These are phyloP conservation scores for Buphagus erythrorhynchus DNA, from an alignment of 2,797 vertebrate genomes.

Conservation along the genomic window DNA sequence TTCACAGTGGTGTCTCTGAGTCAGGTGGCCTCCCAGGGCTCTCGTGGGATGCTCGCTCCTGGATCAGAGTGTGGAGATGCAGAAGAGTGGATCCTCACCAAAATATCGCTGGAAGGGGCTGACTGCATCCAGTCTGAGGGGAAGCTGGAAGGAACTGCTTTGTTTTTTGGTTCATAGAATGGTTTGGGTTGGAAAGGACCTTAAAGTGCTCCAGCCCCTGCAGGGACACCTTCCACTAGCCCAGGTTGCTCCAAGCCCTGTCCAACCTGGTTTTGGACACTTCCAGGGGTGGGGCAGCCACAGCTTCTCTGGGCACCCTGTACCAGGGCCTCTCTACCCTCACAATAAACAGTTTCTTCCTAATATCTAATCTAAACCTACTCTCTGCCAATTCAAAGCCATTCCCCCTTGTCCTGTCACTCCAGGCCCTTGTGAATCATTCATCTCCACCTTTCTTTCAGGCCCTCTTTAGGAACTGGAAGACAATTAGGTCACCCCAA, in stretches of 20 bases:
- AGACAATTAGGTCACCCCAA: background rate
- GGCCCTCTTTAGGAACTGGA: background rate
- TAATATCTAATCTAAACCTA: background rate
- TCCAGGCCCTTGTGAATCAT: background rate
- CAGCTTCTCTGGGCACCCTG: background rate
- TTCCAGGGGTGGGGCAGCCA: background rate
- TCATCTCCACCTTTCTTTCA: background rate
- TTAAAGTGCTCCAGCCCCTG: fast-evolving
- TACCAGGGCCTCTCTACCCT: background rate
- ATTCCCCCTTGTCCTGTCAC: background rate
- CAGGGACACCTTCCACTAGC: fast-evolving
- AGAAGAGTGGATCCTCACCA: background rate
- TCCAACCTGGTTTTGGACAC: background rate
- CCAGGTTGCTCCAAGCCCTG: fast-evolving
- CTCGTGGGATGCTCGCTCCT: background rate
- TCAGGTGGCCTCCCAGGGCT: constrained; percentile 29
- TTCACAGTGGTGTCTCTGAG: constrained; percentile 49
- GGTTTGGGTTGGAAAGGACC: background rate
- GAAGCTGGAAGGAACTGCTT: background rate
- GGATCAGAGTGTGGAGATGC: background rate
- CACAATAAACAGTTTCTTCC: background rate
- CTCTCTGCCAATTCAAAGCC: background rate
- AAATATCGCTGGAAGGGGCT: background rate
- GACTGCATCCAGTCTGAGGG: background rate
- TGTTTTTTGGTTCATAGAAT: background rate